A percentile compares a stretch with the other conserved stretches of the same genome.
These are phyloP conservation scores for Lagorchestes hirsutus DNA, from an alignment of 2,797 vertebrate species.

Conservation along the genomic window DNA sequence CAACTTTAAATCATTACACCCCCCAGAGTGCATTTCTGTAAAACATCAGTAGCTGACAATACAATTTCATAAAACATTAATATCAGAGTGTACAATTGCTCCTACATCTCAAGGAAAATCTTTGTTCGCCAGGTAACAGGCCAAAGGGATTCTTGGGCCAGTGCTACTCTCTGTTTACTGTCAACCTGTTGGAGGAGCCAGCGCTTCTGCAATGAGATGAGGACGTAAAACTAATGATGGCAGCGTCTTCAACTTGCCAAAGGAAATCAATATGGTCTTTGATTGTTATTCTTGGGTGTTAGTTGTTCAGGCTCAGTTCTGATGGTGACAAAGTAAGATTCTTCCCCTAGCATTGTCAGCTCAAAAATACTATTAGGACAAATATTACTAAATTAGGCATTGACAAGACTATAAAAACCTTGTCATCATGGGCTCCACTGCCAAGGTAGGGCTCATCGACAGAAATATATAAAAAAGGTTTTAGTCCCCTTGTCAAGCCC, in stretches of 20 bases:
- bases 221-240: conserved; percentile 37
- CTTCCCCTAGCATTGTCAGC: conserved; percentile 31
- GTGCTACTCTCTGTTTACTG: background rate
- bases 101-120: conserved; percentile 40
- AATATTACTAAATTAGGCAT: conserved; percentile 56
- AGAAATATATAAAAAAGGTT: conserved; percentile 58
- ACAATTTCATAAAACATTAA: conserved; percentile 69
- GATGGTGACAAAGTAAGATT: conserved; percentile 63
- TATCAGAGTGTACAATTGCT: conserved; percentile 63
- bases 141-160: conserved; percentile 40
- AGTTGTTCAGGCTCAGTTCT: conserved; percentile 11
- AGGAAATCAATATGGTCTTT: conserved; percentile 60
- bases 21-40: conserved; percentile 33
- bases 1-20: conserved; percentile 70
- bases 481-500: conserved; percentile 51
- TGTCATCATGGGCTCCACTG: conserved; percentile 41
- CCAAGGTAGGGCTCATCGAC: conserved; percentile 64
- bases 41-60: conserved; percentile 61
- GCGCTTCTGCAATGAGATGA: conserved; percentile 53
- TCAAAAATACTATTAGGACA: conserved; percentile 33
- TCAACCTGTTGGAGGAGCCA: background rate
- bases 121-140: conserved; percentile 60
- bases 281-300: conserved; percentile 52
- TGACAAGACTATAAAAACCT: conserved; percentile 54
- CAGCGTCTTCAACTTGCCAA: conserved; percentile 59